phyloP scores from a whole-genome alignment of 1,140 invertebrate genomes.

The Asobara japonica region DNA sequence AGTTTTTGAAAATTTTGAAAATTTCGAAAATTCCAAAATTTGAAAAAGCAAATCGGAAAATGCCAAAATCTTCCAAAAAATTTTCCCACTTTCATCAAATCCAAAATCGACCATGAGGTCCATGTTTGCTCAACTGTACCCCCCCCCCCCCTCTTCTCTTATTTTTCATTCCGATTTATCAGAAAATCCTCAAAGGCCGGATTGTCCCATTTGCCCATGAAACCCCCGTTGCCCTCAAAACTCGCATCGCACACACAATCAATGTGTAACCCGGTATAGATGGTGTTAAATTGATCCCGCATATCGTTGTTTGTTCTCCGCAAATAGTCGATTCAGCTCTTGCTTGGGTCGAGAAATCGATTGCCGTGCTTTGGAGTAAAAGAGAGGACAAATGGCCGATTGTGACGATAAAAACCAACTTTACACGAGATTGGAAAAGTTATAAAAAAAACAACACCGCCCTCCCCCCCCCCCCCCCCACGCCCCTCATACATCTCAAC shows the following conservation, averaged over 20 bases:
- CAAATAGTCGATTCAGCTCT: constrained; percentile 15
- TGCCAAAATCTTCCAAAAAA: no score
- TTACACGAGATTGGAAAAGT: constrained; percentile 17
- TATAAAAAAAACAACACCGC: constrained; percentile 2
- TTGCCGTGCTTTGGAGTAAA: constrained; percentile 13
- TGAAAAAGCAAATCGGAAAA: no score
- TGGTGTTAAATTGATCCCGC: constrained; percentile 15
- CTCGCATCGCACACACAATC: not conserved
- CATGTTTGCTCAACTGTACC: no score
- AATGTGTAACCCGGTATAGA: not conserved
- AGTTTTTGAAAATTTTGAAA: no score
- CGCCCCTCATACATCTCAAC: not conserved
- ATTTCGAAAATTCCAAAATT: no score
- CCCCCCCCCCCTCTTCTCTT: no score
- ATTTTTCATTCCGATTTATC: not conserved
- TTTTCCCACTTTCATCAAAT: no score
- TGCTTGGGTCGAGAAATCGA: not conserved
- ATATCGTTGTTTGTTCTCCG: constrained; percentile 15
- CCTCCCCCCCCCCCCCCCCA: no score
- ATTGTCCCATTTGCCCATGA: not conserved
- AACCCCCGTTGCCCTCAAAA: not conserved
- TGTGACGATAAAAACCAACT: constrained; percentile 11
- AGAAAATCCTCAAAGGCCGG: not conserved
- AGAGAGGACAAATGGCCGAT: constrained; percentile 16
- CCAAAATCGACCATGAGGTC: no score